Evolutionary conservation across 2,888 invertebrate genomes (phyloP), one percentile per base, ranked within the genome.

Genomic region (Andricus curvator): DNA sequence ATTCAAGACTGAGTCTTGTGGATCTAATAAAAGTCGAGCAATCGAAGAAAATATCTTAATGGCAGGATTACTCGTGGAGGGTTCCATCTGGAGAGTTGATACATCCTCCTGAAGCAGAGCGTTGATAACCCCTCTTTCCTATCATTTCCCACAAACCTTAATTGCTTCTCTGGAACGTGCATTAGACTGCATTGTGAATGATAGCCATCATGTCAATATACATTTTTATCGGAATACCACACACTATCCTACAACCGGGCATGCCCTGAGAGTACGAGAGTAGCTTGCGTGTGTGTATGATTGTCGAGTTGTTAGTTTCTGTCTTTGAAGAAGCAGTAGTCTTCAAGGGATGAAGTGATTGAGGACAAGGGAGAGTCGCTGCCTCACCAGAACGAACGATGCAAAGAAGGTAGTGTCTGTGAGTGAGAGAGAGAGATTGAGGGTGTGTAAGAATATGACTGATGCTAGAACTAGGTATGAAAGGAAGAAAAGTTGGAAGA

Each of bases 251-350:
- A 91, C 92, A 92, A 92, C 92, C 88, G 91, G 92, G 91, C 92
- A 92, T 92, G 92, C 91, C 92, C 91, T 91, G 91, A 92, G 91
- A 91, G 91, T 91, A 92, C 92, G 92, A 92, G 92, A 91, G 92
- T 90, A 90, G 89, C 84, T 84, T 89, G 91, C 85, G 88, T 88
- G 86, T 85, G 85, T 86, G 85, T 82, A 80, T 81, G 83, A 82
- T 76, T 83, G 78, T 80, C 82, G 68, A 79, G 78, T 22, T 79
- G 79, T 68, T 37, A 81, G 78, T 82, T 81, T 79, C 74, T 68
- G 80, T 77, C 76, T 37, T 79, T 77, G 68, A 76, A 83, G 76
- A 64, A 65, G 80, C 6, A 80, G 51, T 60, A 77, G 62, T 65
- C 77, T 70, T 62, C 44, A 51, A 44, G 80, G 51, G 77, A 51